These are phyloP conservation scores for Hydra vulgaris DNA, from an alignment of 30 jellyfish, hydroid and myxozoan genomes.

Conservation along the genomic window DNA sequence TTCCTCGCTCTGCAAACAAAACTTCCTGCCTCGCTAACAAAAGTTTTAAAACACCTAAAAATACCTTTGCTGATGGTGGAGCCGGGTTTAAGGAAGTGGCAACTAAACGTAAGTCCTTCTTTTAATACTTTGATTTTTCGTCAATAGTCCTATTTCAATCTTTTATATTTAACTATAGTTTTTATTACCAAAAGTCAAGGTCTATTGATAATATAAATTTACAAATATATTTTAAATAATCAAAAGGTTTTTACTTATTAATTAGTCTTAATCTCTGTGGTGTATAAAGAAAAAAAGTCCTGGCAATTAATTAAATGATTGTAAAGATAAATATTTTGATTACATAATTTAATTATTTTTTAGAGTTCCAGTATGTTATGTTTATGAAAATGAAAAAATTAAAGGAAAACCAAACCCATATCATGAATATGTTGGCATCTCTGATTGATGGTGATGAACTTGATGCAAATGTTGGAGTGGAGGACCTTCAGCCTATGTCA, in stretches of 20 bases:
- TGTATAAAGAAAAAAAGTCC: not conserved
- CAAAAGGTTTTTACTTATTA: not conserved
- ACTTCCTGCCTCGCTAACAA: too few species aligned
- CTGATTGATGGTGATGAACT: conserved; percentile 3
- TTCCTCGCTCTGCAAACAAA: not conserved
- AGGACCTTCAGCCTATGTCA: not conserved
- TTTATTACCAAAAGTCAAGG: not conserved
- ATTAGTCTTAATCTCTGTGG: not conserved
- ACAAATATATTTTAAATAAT: not conserved
- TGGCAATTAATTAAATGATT: not conserved
- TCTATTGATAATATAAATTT: not conserved
- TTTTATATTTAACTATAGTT: not conserved
- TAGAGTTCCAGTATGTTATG: conserved; percentile 7
- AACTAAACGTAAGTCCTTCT: not conserved
- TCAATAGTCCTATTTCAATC: not conserved
- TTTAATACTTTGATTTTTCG: not conserved
- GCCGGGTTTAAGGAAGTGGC: not conserved
- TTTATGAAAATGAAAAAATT: not conserved
- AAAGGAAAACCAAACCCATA: not conserved
- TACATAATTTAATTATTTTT: not conserved
- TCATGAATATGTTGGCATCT: not conserved
- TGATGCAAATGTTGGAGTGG: not conserved
- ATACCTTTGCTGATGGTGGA: not conserved
- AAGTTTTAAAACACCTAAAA: not conserved
- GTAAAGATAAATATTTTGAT: not conserved